These are phyloP conservation scores for Myiozetetes cayanensis DNA, from an alignment of 2,113 vertebrate genomes.

Conservation along the genomic window DNA sequence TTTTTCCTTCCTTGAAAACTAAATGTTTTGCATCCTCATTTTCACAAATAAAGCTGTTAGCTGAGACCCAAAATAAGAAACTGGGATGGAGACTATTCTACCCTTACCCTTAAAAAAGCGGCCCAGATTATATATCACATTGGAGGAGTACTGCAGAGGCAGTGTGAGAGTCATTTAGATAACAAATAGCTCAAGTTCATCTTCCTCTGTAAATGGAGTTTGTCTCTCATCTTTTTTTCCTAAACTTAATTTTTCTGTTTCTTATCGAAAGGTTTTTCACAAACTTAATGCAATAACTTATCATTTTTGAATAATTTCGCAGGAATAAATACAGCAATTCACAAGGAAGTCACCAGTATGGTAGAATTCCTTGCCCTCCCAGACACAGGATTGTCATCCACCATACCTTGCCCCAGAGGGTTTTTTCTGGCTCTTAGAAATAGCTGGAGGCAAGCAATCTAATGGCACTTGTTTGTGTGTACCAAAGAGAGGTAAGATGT, in stretches of 20 bases:
- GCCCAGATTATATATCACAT: not conserved
- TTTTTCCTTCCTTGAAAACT: constrained; percentile 13
- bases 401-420: not conserved
- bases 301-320: not conserved
- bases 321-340: not conserved
- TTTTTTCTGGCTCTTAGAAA: constrained; percentile 29
- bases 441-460: not conserved
- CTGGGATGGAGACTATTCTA: constrained; percentile 11
- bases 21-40: constrained; percentile 6
- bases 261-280: not conserved
- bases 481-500: constrained; percentile 69
- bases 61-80: constrained; percentile 2
- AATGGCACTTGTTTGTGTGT: constrained; percentile 49
- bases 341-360: not conserved
- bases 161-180: not conserved
- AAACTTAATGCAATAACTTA: constrained; percentile 43
- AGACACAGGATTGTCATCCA: not conserved
- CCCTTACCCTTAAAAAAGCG: constrained; percentile 18
- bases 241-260: not conserved
- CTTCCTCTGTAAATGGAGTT: not conserved
- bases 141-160: not conserved
- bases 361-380: not conserved
- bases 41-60: constrained; percentile 46
- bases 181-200: not conserved
- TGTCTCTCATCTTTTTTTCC: not conserved